phyloP scores from a whole-genome alignment of 2,113 vertebrate species.

The Orthochromis malagaraziensis region DNA sequence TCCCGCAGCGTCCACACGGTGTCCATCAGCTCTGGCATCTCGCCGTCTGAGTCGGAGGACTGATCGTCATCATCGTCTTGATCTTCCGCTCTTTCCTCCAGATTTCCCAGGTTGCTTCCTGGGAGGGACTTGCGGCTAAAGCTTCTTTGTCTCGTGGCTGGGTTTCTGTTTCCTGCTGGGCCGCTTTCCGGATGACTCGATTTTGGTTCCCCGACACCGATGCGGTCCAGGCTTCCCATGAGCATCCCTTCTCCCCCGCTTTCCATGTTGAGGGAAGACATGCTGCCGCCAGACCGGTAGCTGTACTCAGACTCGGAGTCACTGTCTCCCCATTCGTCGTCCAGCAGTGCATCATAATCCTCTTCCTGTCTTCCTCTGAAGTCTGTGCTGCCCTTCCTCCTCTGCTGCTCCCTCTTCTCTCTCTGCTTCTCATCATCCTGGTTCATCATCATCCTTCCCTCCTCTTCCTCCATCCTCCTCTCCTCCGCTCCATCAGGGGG shows the following conservation, averaged over 20 bases:
- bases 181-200: neutral
- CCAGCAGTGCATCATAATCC: conserved; percentile 15
- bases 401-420: neutral
- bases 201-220: conserved; percentile 50
- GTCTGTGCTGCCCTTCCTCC: conserved; percentile 27
- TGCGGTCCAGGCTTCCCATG: conserved; percentile 51
- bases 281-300: conserved; percentile 78
- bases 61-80: neutral
- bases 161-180: neutral
- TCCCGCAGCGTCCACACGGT: conserved; percentile 85
- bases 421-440: conserved; percentile 11
- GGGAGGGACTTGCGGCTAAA: neutral
- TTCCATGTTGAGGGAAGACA: conserved; percentile 73
- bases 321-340: conserved; percentile 72
- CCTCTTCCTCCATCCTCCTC: conserved; percentile 57
- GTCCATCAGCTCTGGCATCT: conserved; percentile 76
- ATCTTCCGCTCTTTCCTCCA: neutral
- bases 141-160: neutral
- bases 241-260: conserved; percentile 30
- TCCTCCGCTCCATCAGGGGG: conserved; percentile 87
- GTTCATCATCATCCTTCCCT: conserved; percentile 11
- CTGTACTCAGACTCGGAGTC: conserved; percentile 83
- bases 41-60: conserved; percentile 64
- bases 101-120: neutral
- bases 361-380: conserved; percentile 43